A percentile compares a stretch with the other conserved stretches of the same genome.
phyloP scores from a whole-genome alignment of 2,113 vertebrate genomes.

The Tauraco erythrolophus region DNA sequence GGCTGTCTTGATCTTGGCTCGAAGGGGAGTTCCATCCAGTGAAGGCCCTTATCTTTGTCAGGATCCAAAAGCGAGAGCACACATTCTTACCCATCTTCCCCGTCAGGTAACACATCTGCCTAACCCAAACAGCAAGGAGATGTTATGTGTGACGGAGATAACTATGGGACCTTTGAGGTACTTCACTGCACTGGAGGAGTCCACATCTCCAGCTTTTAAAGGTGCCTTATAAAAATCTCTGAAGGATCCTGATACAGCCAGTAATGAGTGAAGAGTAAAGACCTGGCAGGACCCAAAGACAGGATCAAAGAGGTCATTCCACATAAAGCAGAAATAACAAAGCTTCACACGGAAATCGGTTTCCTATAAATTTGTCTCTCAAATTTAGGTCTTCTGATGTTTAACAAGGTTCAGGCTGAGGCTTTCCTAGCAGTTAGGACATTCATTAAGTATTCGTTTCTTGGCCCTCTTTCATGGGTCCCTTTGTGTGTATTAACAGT shows the following conservation, averaged over 20 bases:
- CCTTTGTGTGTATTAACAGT: background rate
- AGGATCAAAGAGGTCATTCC: background rate
- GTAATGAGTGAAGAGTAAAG: background rate
- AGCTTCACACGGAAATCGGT: background rate
- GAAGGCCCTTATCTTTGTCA: background rate
- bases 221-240: background rate
- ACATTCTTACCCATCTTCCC: background rate
- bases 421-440: background rate
- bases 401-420: background rate
- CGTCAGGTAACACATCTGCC: rapidly evolving
- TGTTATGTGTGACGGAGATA: background rate
- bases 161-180: background rate
- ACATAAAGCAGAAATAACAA: background rate
- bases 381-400: background rate
- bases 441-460: background rate
- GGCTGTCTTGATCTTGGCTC: background rate
- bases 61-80: background rate
- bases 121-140: background rate
- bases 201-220: background rate
- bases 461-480: background rate
- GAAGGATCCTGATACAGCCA: background rate
- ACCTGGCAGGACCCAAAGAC: background rate
- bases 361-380: background rate
- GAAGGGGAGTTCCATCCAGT: background rate
- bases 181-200: background rate